Base-by-base conservation (phyloP, 1,140 invertebrate genomes). In the Trichomalopsis sarcophagae region DNA sequence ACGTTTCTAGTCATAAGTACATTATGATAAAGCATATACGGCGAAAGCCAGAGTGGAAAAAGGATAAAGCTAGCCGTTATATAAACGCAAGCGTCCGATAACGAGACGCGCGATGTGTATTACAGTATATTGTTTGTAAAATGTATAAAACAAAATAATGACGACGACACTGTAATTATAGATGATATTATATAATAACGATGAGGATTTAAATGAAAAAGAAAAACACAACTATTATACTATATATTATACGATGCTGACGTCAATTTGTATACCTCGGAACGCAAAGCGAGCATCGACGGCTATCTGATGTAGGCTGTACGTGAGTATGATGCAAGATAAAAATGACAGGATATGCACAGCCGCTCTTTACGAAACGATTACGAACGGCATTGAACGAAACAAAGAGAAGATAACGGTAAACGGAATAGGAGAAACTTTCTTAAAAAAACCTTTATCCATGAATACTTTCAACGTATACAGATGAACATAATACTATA, bases 71-170 rank as follows among this genome's bases (percentile, higher is more conserved):
- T 66, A 30, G 40, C 21, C 73, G 30, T 84, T 84, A 30, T 36
- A 36, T 27, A 27, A 27, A 27, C 27, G 80, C 47, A 27, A 30
- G 69, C 47, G 68, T 79, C 47, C 21, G 66, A 36, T 3, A 36
- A 0, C 17, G 47, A 69, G 50, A 23, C 44, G 50, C 66, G n/a
- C 33, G 71, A 76, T 66, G 33, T 36, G 68, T 75, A 33, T 80
- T 75, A 62, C 79, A 81, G 78, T 76, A 85, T 50, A 69, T 85
- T 77, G 84, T 86, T 86, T 82, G 80, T 85, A 86, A 86, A 82
- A 86, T 86, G 68, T 82, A 78, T 78, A 78, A 82, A 82, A 82
- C 1, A 21, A 68, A n/a, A 23, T 62, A 78, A 36, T 36, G 23
- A 75, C 10, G 14, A 81, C 33, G 33, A 77, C 17, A 68, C 76